These are phyloP conservation scores for Coregonus ussuriensis DNA, from an alignment of 2,797 vertebrate genomes.

Conservation along the genomic window DNA sequence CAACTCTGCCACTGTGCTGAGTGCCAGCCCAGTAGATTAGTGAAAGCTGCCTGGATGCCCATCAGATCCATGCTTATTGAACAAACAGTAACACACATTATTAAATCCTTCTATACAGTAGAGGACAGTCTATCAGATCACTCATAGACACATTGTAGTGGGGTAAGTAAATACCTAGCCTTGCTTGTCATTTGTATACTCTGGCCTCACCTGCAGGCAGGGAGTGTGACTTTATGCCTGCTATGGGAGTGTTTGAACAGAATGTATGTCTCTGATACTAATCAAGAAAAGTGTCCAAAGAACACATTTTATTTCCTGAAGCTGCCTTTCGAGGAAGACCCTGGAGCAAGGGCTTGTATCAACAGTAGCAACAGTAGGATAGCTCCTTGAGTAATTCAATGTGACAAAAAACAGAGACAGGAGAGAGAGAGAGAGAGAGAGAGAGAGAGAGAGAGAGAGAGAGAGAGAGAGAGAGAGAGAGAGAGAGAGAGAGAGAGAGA, in stretches of 20 bases:
- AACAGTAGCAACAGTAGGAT: not conserved
- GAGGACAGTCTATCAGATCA: not conserved
- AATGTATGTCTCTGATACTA: slow-evolving; percentile 1
- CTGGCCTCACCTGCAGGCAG: not conserved
- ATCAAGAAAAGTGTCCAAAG: not conserved
- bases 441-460: no score
- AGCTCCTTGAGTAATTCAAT: not conserved
- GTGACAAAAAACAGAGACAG: not conserved
- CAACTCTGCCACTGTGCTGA: not conserved
- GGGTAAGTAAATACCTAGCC: not conserved
- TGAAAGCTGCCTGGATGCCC: not conserved
- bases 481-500: no score
- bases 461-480: no score
- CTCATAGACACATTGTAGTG: not conserved
- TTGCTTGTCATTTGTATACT: not conserved
- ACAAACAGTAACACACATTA: no score
- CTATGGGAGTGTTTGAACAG: not conserved
- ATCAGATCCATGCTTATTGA: not conserved
- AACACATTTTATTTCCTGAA: slow-evolving; percentile 24
- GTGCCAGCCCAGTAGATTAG: not conserved
- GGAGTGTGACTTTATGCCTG: not conserved
- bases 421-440: no score
- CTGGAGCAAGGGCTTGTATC: not conserved
- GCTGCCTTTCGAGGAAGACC: slow-evolving; percentile 31
- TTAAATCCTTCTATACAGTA: not conserved